Base-by-base conservation (phyloP, 2,797 vertebrate genomes). In the Pipistrellus pipistrellus region DNA sequence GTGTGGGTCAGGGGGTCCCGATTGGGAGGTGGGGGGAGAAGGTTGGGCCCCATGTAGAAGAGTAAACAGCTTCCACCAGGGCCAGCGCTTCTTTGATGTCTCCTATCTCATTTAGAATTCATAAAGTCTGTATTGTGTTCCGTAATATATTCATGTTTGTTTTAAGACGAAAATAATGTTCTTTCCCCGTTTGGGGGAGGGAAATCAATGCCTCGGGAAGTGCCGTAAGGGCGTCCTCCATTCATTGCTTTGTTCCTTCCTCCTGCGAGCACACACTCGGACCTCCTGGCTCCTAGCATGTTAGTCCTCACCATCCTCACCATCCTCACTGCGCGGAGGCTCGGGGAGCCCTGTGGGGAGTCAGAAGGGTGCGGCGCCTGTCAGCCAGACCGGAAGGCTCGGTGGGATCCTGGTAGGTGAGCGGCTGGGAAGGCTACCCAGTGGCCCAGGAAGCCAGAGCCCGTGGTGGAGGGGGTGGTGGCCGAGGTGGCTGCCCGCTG, bases 61-160 rank as follows among this genome's bases (percentile, higher is more conserved):
- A 13, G 25, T 2, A 44, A 59, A 75, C 30, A 7, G 25, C 23
- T 46, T 62, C 59, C 35, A 10, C 23, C 2, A 5, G 64, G 68
- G 85, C 20, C 41, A 71, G 20, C 53, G 6, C 62, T 44, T 25
- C 88, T 84, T 73, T 77, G 59, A 73, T 55, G 73, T 75, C 53
- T 93, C 62, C 48, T 8, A 3, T 78, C 84, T 95, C 86, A 92
- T 91, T 95, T 81, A 75, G 78, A 93, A 94, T 91, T 81, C 87
- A 93, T 76, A 71, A 84, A 86, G 85, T 75, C 66, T 30, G 17
- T 51, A n/a, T 88, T 73, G 76, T 44, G 1, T 17, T 68, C 68
- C 38, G 10, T 73, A 46, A 82, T 38, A 44, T 68, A 85, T 77
- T 81, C 77, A 48, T 90, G 90, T 80, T 88, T 91, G 69, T 59